A percentile compares a stretch with the other conserved stretches of the same genome.
Conservation (phyloP, 2,113 vertebrate species). For the Pseudorectes ferrugineus region DNA sequence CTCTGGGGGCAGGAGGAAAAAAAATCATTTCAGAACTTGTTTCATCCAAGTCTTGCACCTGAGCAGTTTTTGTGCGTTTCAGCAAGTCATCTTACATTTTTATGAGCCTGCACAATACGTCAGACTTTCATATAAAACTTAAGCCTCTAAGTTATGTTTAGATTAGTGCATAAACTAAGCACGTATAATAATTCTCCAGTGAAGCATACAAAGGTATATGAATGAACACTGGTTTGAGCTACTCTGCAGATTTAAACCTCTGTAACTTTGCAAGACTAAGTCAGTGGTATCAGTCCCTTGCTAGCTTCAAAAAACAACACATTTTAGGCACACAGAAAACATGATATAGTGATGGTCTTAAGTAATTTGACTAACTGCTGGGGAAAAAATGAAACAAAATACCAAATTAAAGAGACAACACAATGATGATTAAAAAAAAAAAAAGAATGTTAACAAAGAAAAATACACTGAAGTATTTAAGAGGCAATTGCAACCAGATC, state of each 20-base stretch:
- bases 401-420: neutral
- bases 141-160: neutral
- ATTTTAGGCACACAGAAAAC: neutral
- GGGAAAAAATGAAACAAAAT: neutral
- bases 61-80: neutral
- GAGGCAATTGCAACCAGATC: neutral
- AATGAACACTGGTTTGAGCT: neutral
- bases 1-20: slow-evolving; percentile 63
- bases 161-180: neutral
- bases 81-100: neutral
- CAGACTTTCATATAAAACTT: neutral
- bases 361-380: neutral
- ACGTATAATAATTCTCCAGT: neutral
- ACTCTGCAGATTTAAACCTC: neutral
- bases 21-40: neutral
- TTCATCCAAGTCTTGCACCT: neutral
- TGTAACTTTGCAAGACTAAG: neutral
- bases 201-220: neutral
- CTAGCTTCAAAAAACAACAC: neutral
- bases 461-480: neutral
- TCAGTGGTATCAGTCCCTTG: neutral
- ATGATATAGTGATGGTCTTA: neutral
- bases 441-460: neutral
- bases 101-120: neutral
- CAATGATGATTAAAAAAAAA: neutral